These are phyloP conservation scores for Batillaria attramentaria DNA, from an alignment of 1,140 invertebrate genomes.

Conservation along the genomic window DNA sequence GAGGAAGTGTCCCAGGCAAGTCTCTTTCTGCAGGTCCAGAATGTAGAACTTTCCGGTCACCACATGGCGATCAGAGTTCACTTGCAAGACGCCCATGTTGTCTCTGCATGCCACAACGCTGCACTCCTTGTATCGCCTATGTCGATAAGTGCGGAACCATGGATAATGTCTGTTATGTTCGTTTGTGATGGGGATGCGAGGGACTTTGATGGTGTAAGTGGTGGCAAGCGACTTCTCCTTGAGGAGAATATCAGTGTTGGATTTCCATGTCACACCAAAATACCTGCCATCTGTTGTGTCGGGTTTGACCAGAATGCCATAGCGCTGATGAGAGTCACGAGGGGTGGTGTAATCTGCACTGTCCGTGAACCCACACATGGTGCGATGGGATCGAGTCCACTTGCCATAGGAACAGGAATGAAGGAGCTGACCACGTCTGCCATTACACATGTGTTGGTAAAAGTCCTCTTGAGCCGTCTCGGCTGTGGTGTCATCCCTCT, in stretches of 20 bases:
- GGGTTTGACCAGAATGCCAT: slow-evolving; percentile 54
- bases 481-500: background rate
- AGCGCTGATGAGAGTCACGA: slow-evolving; percentile 47
- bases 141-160: slow-evolving; percentile 43
- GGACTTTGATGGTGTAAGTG: slow-evolving; percentile 42
- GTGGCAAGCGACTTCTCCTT: slow-evolving; percentile 46
- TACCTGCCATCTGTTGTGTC: slow-evolving; percentile 54
- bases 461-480: slow-evolving; percentile 25
- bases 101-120: slow-evolving; percentile 51
- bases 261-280: slow-evolving; percentile 45
- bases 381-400: slow-evolving; percentile 50
- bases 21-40: slow-evolving; percentile 44
- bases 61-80: slow-evolving; percentile 52
- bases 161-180: slow-evolving; percentile 27
- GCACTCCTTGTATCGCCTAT: slow-evolving; percentile 46
- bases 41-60: slow-evolving; percentile 56
- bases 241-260: slow-evolving; percentile 45
- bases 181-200: slow-evolving; percentile 38
- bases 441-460: slow-evolving; percentile 23
- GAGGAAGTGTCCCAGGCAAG: slow-evolving; percentile 54
- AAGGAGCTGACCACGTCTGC: slow-evolving; percentile 35
- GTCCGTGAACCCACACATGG: slow-evolving; percentile 53
- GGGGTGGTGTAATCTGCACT: slow-evolving; percentile 53
- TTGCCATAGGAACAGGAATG: slow-evolving; percentile 51
- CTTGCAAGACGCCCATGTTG: slow-evolving; percentile 48